Evolutionary conservation across 2,888 invertebrate species (phyloP).

Genomic region (Drosophila testacea): DNA sequence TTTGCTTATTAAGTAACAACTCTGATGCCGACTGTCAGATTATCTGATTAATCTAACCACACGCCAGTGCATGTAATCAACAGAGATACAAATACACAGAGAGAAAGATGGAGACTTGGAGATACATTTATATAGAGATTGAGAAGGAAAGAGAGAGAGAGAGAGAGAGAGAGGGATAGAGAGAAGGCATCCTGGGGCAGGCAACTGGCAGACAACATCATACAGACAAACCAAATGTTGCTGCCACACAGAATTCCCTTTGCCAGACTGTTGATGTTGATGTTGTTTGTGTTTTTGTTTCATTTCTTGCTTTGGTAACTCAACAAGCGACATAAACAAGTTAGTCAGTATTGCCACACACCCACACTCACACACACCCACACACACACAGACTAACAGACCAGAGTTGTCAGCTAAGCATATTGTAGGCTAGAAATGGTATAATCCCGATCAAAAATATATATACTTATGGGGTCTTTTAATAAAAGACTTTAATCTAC

Average conservation of each 20-base stretch:
- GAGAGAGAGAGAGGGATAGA: not conserved
- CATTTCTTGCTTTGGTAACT: conserved; percentile 31
- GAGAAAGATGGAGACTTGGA: too few species aligned
- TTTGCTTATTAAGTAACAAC: conserved; percentile 45
- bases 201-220: conserved; percentile 35
- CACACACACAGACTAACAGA: not conserved
- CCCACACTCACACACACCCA: conserved; percentile 21
- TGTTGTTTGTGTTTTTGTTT: conserved; percentile 19
- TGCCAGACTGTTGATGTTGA: conserved; percentile 5
- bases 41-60: conserved; percentile 46
- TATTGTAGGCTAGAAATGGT: too few species aligned
- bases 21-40: conserved; percentile 30
- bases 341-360: conserved; percentile 20
- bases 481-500: too few species aligned
- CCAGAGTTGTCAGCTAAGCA: too few species aligned
- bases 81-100: not conserved
- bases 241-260: conserved; percentile 4
- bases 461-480: too few species aligned
- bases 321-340: conserved; percentile 43
- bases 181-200: not conserved
- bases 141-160: too few species aligned
- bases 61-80: conserved; percentile 39
- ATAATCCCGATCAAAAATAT: too few species aligned
- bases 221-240: conserved; percentile 24
- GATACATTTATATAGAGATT: too few species aligned